Evolutionary conservation across 1,140 invertebrate genomes (phyloP).

Genomic region (Eriosoma lanigerum): DNA sequence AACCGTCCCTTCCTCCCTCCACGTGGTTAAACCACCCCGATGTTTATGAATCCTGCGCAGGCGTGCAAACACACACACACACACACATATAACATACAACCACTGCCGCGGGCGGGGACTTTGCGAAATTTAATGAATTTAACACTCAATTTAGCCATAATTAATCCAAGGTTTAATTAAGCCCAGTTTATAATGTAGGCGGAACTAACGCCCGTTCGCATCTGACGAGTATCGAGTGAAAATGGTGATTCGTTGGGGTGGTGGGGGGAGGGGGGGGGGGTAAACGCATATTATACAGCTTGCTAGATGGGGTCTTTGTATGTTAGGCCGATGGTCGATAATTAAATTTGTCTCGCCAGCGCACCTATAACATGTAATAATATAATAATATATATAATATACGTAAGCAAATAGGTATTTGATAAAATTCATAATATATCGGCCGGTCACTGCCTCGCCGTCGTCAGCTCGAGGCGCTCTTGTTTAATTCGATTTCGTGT

Average conservation of each 20-base stretch:
- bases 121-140: conserved; percentile 50
- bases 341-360: conserved; percentile 23
- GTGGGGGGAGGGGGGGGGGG: neutral
- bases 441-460: no score
- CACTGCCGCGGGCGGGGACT: conserved; percentile 20
- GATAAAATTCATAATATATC: no score
- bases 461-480: no score
- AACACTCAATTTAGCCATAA: conserved; percentile 49
- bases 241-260: neutral
- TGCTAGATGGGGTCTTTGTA: neutral
- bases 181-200: conserved; percentile 28
- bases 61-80: neutral
- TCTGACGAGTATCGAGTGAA: neutral
- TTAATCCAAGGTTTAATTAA: conserved; percentile 48
- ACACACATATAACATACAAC: neutral
- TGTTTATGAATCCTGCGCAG: no score
- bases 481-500: no score
- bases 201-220: conserved; percentile 21
- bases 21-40: no score
- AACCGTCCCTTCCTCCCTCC: no score
- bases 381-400: neutral
- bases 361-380: neutral
- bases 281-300: neutral
- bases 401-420: no score
- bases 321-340: conserved; percentile 18